Evolutionary conservation across 2,113 vertebrate genomes (phyloP), one percentile per base, ranked within the genome.

Genomic region (rabbit (Oryctolagus cuniculus)): DNA sequence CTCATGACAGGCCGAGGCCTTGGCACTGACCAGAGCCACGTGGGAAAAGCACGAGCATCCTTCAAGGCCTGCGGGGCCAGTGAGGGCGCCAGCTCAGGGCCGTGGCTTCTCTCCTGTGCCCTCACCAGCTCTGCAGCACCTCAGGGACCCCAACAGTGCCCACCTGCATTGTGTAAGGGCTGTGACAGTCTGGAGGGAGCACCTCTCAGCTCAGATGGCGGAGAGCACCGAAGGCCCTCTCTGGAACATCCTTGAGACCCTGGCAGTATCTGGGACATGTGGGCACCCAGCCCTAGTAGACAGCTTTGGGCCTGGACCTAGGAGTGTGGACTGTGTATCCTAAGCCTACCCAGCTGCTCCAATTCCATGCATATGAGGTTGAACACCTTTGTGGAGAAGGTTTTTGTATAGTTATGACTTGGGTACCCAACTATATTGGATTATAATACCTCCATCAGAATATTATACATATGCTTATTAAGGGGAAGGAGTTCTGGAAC

Each of bases 401-500:
- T 69, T 51, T 85, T 90, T 38, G 11, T 31, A n/a, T 4, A 19
- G 11, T 74, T 92, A 78, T 10, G 31, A 89, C 22, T 70, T 61
- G 55, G 21, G 29, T 0, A 44, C 77, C n/a, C 1, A 63, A 61
- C 27, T 51, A 69, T 22, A 4, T 2, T 63, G 29, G 67, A 61
- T 82, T 93, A 79, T 84, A 58, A 67, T n/a, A 51, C 29, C 21
- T 31, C 58, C 88, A 85, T 16, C 61, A 81, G 93, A 91, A 80
- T 38, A 81, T 0, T 1, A 80, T 53, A 38, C 72, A 67, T 70
- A 70, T 29, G n/a, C 73, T 83, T 82, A 72, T 27, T n/a, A 92
- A 90, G 15, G 29, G 87, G 84, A 92, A 92, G 24, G 55, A 80
- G 69, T 87, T 81, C 63, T 64, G 81, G 90, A 87, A 87, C 69